Base-by-base conservation (phyloP, 2,888 invertebrate species). In the Melanophora roralis region DNA sequence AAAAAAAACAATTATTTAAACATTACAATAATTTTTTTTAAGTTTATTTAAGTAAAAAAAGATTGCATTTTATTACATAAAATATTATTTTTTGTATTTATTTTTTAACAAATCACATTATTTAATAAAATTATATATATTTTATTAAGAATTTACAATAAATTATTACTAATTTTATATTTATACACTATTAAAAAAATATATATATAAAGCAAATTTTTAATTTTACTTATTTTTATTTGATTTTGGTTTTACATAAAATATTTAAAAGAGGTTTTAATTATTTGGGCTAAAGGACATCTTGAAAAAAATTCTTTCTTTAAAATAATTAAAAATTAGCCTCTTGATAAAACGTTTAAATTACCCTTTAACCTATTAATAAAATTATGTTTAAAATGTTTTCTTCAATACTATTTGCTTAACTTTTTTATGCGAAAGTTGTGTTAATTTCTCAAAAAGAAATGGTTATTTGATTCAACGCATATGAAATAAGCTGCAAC, bases 81-180 rank as follows among this genome's bases (percentile, higher is more conserved):
- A 47, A 40, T 55, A 59, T 36, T 59, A 51, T 36, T 38, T 80
- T 80, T 73, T 76, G 68, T 76, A 73, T 76, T 75, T 80, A 72
- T 57, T 72, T 53, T 43, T 43, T 43, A 59, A 51, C 40, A 67
- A 74, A 60, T 60, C 43, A 60, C 59, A 59, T 67, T 27, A 59
- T 51, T 36, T 43, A 57, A 38, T n/a, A n/a, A n/a, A n/a, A n/a
- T n/a, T n/a, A 43, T 32, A 60, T 16, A 64, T 76, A 49, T 76
- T 76, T 74, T 69, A 74, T 75, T 75, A 67, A 40, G 60, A 14
- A 60, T 65, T 69, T 78, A 67, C 43, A 51, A 53, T 73, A 49
- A 9, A 72, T 65, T 64, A 69, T 38, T 57, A 78, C 65, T 79
- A 60, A 79, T 78, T 79, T 49, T 73, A 80, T 76, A 80, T 75